A percentile compares a stretch with the other conserved stretches of the same genome.
Evolutionary conservation across 2,113 vertebrate genomes (phyloP).

Genomic region (Spermophilus dauricus): DNA sequence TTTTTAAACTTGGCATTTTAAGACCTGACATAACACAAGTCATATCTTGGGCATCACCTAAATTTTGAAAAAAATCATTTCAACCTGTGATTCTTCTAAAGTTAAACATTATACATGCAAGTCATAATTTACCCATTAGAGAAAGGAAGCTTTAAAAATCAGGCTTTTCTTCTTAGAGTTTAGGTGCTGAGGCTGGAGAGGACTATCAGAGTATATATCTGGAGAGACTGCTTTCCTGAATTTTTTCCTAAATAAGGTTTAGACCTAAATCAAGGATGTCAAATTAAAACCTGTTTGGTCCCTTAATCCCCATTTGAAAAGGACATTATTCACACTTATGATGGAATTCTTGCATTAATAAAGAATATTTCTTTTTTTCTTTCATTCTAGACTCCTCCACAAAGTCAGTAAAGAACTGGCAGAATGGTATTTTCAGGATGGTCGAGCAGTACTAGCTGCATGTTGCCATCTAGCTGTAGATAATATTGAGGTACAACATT

Average conservation of each 20-base stretch:
- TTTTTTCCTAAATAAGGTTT: not conserved
- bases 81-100: not conserved
- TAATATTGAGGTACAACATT: slow-evolving; percentile 92
- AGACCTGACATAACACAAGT: not conserved
- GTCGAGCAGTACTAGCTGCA: slow-evolving; percentile 93
- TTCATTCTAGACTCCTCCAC: slow-evolving; percentile 91
- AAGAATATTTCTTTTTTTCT: not conserved
- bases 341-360: not conserved
- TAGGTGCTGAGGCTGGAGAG: too few relatives aligned
- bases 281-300: not conserved
- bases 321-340: slow-evolving; percentile 77
- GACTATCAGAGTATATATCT: not conserved
- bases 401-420: slow-evolving; percentile 94
- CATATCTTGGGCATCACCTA: not conserved
- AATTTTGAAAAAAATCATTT: not conserved
- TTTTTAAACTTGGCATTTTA: not conserved
- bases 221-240: not conserved
- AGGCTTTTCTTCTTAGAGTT: not conserved
- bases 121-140: not conserved
- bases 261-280: not conserved
- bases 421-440: slow-evolving; percentile 97
- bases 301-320: slow-evolving; percentile 82
- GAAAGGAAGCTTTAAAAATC: not conserved
- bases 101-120: not conserved
- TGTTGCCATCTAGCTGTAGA: slow-evolving; percentile 97